A percentile compares a stretch with the other conserved stretches of the same genome.
Evolutionary conservation across 2,888 invertebrate genomes (phyloP).

Genomic region (Apamea anceps): DNA sequence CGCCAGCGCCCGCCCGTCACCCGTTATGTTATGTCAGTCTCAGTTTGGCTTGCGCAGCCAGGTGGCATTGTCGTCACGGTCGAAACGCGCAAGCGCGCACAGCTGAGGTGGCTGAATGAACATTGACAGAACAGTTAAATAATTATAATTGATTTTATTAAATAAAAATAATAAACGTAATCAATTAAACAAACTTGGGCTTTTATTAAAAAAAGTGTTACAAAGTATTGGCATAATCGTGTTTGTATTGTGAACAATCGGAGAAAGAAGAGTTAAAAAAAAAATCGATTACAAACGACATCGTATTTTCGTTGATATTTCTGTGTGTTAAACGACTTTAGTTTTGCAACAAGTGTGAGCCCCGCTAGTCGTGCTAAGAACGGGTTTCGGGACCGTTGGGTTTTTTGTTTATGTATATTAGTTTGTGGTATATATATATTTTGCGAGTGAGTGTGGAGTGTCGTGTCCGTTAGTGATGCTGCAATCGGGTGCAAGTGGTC

Average conservation of each 20-base stretch:
- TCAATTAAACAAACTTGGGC: conserved; percentile 74
- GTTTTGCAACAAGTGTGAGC: conserved; percentile 86
- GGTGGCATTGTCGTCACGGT: conserved; percentile 74
- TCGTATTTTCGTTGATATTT: conserved; percentile 80
- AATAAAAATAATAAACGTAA: conserved; percentile 70
- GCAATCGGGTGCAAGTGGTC: conserved; percentile 75
- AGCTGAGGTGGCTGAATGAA: conserved; percentile 78
- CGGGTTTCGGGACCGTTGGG: conserved; percentile 86
- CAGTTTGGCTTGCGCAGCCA: conserved; percentile 84
- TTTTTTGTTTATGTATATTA: conserved; percentile 85
- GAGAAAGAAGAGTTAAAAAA: conserved; percentile 76
- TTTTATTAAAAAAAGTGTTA: conserved; percentile 77
- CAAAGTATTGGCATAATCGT: conserved; percentile 70
- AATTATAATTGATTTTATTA: conserved; percentile 74
- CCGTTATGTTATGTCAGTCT: conserved; percentile 74
- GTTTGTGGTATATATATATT: conserved; percentile 77
- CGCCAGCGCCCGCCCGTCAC: conserved; percentile 64
- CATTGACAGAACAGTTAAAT: conserved; percentile 79
- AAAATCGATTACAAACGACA: conserved; percentile 84
- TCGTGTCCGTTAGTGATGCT: conserved; percentile 81
- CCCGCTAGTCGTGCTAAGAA: conserved; percentile 79
- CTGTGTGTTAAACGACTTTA: conserved; percentile 76
- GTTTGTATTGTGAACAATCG: conserved; percentile 66
- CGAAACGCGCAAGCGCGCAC: conserved; percentile 75
- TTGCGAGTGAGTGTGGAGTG: conserved; percentile 80